Evolutionary conservation across 2,797 vertebrate species (phyloP).

Genomic region (Cuniculus paca): DNA sequence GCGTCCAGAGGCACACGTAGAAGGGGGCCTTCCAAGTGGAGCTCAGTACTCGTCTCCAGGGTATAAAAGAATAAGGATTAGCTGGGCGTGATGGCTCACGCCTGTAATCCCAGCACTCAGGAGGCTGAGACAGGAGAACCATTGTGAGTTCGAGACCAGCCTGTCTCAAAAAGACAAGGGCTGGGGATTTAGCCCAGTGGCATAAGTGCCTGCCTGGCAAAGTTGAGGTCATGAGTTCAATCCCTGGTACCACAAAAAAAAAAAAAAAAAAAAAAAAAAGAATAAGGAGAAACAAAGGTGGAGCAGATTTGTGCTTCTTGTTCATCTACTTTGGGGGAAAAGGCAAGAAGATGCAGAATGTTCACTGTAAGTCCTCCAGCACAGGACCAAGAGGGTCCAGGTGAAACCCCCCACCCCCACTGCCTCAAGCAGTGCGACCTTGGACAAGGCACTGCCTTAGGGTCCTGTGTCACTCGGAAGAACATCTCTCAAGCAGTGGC

Average conservation of each 20-base stretch:
- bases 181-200: too few species aligned
- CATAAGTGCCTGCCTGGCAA: too few species aligned
- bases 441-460: background rate
- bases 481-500: fast-evolving
- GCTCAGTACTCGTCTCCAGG: background rate
- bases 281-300: background rate
- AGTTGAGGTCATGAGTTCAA: too few species aligned
- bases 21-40: background rate
- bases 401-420: background rate
- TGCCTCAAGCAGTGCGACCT: background rate
- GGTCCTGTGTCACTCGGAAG: fast-evolving
- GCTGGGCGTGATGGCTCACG: too few species aligned
- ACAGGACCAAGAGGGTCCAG: background rate
- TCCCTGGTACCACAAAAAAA: too few species aligned
- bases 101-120: too few species aligned
- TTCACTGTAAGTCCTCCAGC: background rate
- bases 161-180: too few species aligned
- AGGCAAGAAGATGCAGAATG: background rate
- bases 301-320: background rate
- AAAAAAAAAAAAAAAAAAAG: too few species aligned
- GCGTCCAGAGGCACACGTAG: background rate
- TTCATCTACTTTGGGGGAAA: background rate
- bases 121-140: too few species aligned
- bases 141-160: too few species aligned
- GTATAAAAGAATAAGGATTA: background rate